Conservation (phyloP, 2,888 invertebrate species). For the Allolobophora icterica region DNA sequence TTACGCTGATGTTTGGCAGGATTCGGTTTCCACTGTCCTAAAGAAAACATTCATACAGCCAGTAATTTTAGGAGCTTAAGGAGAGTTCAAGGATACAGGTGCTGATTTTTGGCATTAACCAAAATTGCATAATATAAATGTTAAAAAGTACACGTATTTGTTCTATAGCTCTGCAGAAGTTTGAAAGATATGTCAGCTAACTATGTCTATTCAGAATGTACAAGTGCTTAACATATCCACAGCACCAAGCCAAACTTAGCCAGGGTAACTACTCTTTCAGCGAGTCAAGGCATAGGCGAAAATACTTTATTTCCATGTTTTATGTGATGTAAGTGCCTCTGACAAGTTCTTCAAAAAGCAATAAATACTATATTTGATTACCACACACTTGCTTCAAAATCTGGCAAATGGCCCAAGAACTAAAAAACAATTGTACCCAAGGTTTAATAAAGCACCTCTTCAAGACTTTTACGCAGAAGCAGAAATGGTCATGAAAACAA, state of each 20-base stretch:
- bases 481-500: background rate
- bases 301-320: background rate
- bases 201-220: background rate
- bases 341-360: background rate
- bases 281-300: background rate
- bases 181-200: background rate
- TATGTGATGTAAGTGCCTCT: background rate
- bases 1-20: background rate
- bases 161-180: background rate
- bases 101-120: background rate
- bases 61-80: background rate
- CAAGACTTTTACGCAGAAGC: too few relatives aligned
- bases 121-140: background rate
- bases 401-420: too few relatives aligned
- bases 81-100: background rate
- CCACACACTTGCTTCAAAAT: background rate
- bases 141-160: background rate
- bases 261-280: background rate
- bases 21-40: slow-evolving; percentile 13
- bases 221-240: background rate
- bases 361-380: background rate
- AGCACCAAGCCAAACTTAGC: background rate
- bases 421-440: too few relatives aligned
- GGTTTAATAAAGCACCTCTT: too few relatives aligned
- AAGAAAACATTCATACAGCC: background rate